A percentile compares a stretch with the other conserved stretches of the same genome.
Evolutionary conservation across 2,797 vertebrate species (phyloP).

Genomic region (Sylvilagus floridanus): DNA sequence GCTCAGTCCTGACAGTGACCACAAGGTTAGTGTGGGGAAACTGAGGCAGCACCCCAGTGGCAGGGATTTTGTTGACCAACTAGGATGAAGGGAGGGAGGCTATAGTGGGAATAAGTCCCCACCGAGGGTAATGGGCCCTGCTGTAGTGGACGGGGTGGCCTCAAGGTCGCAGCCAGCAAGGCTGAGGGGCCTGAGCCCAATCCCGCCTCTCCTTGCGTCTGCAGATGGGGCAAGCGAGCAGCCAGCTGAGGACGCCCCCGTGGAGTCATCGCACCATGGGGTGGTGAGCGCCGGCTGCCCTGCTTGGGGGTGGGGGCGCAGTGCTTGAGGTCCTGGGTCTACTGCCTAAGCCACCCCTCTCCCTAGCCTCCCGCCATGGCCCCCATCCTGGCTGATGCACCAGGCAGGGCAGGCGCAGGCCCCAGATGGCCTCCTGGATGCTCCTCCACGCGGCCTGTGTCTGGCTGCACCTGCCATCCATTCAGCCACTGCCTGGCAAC

Average conservation of each 20-base stretch:
- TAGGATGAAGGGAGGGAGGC: background rate
- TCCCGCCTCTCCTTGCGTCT: conserved; percentile 66
- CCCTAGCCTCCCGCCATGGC: background rate
- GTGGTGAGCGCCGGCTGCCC: conserved; percentile 89
- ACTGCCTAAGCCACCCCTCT: background rate
- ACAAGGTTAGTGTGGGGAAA: conserved; percentile 24
- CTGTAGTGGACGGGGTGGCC: background rate
- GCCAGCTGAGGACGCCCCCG: conserved; percentile 89
- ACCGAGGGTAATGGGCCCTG: background rate
- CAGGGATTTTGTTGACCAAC: background rate
- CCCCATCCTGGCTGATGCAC: background rate
- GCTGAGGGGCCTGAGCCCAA: conserved; percentile 30
- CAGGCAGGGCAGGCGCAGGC: background rate
- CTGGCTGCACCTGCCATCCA: background rate
- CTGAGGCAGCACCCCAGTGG: background rate
- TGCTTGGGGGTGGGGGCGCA: too few species aligned
- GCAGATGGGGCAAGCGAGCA: conserved; percentile 87
- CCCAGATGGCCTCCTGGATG: background rate
- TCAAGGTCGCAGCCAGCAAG: background rate
- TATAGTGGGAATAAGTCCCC: background rate
- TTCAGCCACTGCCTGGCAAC: background rate
- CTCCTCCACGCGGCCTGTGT: background rate
- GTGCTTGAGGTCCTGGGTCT: background rate
- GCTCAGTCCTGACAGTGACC: background rate
- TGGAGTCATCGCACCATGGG: conserved; percentile 90